phyloP scores from a whole-genome alignment of 1,140 invertebrate species.

The Pogonognathellus flavescens region DNA sequence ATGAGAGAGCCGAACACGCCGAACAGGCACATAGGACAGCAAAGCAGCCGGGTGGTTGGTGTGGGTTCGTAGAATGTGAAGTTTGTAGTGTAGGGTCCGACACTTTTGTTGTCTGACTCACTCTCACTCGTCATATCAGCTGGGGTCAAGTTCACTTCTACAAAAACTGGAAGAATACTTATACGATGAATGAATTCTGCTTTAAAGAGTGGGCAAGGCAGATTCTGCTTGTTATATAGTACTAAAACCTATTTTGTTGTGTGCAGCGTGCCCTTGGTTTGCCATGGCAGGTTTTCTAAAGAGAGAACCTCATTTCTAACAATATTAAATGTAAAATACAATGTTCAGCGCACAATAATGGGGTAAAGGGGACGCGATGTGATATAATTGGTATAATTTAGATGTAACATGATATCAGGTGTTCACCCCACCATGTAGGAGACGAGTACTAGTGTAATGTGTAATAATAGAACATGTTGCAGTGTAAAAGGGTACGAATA shows the following conservation, averaged over 20 bases:
- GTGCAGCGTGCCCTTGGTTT: slow-evolving; percentile 24
- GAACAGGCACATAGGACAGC: background rate
- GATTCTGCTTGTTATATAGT: too few species aligned
- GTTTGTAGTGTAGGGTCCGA: slow-evolving; percentile 34
- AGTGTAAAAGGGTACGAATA: too few species aligned
- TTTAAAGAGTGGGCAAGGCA: background rate
- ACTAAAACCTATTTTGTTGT: background rate
- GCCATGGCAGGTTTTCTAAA: slow-evolving; percentile 7
- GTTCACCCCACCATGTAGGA: slow-evolving; percentile 45
- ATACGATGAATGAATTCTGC: slow-evolving; percentile 10
- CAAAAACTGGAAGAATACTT: slow-evolving; percentile 31
- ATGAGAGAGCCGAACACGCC: too few species aligned
- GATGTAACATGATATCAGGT: slow-evolving; percentile 66
- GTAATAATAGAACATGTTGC: background rate
- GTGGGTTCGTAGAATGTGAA: background rate
- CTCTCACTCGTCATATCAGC: slow-evolving; percentile 42
- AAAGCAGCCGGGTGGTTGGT: background rate
- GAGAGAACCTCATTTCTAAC: slow-evolving; percentile 24
- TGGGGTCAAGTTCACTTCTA: slow-evolving; percentile 37
- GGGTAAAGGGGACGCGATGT: slow-evolving; percentile 39
- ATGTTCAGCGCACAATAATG: slow-evolving; percentile 29
- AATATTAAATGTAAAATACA: slow-evolving; percentile 27
- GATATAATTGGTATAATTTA: slow-evolving; percentile 65
- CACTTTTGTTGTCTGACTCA: slow-evolving; percentile 49
- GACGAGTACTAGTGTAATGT: background rate